A percentile compares a stretch with the other conserved stretches of the same genome.
Evolutionary conservation across 2,113 vertebrate species (phyloP).

Genomic region (Probosciger aterrimus): DNA sequence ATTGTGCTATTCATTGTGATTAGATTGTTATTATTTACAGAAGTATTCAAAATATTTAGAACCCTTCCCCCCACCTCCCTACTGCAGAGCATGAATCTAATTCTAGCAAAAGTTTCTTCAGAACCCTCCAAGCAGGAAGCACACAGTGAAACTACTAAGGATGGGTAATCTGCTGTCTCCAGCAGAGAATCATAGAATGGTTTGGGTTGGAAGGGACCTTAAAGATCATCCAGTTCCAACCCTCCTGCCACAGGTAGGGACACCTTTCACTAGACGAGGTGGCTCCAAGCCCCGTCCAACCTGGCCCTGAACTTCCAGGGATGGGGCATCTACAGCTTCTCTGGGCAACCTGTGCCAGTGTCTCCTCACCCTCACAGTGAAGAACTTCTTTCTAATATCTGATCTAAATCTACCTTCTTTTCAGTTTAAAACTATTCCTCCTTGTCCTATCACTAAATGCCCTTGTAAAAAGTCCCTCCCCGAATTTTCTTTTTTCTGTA

Average conservation of each 20-base stretch:
- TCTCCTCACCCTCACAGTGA: background rate
- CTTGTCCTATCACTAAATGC: background rate
- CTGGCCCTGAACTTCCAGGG: background rate
- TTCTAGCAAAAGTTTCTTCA: background rate
- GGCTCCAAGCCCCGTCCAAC: background rate
- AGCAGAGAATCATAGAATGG: background rate
- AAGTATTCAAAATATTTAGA: background rate
- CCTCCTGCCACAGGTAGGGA: background rate
- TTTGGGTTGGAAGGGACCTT: background rate
- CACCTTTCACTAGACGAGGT: background rate
- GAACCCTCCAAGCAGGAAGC: background rate
- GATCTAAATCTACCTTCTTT: background rate
- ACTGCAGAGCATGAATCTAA: background rate
- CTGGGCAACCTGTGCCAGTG: background rate
- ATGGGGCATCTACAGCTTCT: background rate
- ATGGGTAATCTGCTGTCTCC: background rate
- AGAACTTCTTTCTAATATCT: background rate
- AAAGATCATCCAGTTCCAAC: background rate
- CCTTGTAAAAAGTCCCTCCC: background rate
- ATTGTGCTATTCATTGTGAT: background rate
- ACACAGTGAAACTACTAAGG: background rate
- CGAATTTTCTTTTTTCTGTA: background rate
- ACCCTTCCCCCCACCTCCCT: fast-evolving
- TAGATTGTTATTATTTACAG: background rate
- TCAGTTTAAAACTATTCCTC: background rate